A percentile compares a stretch with the other conserved stretches of the same genome.
These are phyloP conservation scores for Sanderia malayensis DNA, from an alignment of 30 jellyfish, hydroid and myxozoan genomes.

Conservation along the genomic window DNA sequence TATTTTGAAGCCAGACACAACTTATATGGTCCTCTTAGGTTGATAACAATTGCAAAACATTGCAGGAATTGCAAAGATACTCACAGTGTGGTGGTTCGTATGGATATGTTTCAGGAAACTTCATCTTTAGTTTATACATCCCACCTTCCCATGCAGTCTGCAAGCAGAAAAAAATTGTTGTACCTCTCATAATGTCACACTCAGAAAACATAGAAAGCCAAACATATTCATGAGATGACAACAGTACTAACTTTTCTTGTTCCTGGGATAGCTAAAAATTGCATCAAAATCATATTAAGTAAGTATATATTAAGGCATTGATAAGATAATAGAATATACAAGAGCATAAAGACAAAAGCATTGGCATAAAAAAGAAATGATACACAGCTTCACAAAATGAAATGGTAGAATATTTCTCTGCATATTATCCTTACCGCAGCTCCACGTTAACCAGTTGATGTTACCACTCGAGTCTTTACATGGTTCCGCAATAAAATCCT, in stretches of 20 bases:
- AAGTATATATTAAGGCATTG: background rate
- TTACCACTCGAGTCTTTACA: slow-evolving; percentile 35
- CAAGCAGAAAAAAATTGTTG: background rate
- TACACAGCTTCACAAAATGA: background rate
- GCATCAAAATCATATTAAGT: background rate
- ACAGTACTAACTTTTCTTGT: slow-evolving; percentile 53
- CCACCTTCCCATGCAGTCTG: slow-evolving; percentile 95
- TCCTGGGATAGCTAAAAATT: slow-evolving; percentile 72
- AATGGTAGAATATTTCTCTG: background rate
- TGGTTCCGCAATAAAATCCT: slow-evolving; percentile 79
- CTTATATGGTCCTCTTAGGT: too few species aligned
- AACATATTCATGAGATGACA: too few species aligned
- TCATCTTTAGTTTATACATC: slow-evolving; percentile 50
- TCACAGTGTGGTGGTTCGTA: slow-evolving; percentile 82
- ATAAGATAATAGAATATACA: background rate
- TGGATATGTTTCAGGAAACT: slow-evolving; percentile 74
- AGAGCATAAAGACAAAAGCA: background rate
- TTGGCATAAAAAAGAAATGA: background rate
- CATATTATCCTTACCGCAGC: slow-evolving; percentile 50
- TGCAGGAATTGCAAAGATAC: too few species aligned
- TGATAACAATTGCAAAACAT: too few species aligned
- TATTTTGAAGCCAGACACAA: too few species aligned
- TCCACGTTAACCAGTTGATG: slow-evolving; percentile 61
- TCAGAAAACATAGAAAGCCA: too few species aligned
- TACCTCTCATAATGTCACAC: too few species aligned